Evolutionary conservation across 2,888 invertebrate species (phyloP), one percentile per base, ranked within the genome.

Genomic region (Nysson spinosus): DNA sequence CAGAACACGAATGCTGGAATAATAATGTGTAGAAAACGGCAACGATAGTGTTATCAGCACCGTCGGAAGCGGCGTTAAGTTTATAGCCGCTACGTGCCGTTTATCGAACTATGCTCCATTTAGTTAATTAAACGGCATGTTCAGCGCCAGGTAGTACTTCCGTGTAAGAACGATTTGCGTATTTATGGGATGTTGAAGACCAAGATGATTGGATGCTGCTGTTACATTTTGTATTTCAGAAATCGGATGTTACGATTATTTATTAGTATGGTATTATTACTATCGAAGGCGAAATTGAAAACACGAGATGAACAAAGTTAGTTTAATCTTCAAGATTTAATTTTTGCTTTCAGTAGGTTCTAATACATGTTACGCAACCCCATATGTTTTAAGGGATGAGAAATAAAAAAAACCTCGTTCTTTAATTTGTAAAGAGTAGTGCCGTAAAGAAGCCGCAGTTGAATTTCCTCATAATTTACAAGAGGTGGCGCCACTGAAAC

Each of bases 21-120:
- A 73, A 74, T 75, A 56, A 67, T 62, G 64, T 55, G 58, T 56
- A 72, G 60, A 66, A 49, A 60, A 57, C 55, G 61, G 68, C 61
- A 57, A 58, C 72, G 73, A 73, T 77, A 69, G 66, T 65, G 77
- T 83, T 81, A 82, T 84, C 81, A 76, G 74, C 67, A 70, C 68
- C 66, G 69, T 75, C 71, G 81, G 79, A 77, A 76, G 77, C 81
- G 75, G 72, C 68, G 40, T 63, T 42, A 75, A 80, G 68, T 84
- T 85, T 84, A 84, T 80, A 69, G 75, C 74, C 72, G 75, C 78
- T 81, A 79, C 78, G 75, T 76, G 78, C 69, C 75, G 72, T 81
- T 82, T 82, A 83, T 83, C 79, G 77, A 65, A 69, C 63, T 60
- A 64, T 66, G 75, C 69, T 65, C 65, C 77, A 67, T 82, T 83